Base-by-base conservation (phyloP, 2,888 invertebrate species). In the Latrodectus hesperus region DNA sequence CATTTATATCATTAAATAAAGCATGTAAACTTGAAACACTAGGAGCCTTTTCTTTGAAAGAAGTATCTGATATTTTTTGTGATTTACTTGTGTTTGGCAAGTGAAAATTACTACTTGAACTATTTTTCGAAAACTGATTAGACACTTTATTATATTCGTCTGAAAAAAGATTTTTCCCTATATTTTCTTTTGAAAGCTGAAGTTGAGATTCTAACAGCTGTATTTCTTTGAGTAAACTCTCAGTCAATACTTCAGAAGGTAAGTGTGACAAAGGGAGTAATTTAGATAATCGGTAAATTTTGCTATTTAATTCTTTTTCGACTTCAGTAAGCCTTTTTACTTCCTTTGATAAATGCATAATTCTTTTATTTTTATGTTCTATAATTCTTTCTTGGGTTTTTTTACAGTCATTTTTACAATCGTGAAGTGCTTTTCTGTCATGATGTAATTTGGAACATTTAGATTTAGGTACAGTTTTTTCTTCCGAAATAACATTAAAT, bases 351-450 rank as follows among this genome's bases (percentile, higher is more conserved):
- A 87, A 67, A 55, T 81, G 72, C 1, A 8, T 6, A 68, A 87
- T 87, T 17, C 86, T 60, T 68, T 82, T 87, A 49, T 87, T 77
- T 67, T 87, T 87, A 22, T 87, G 86, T 8, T 87, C 86, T 12
- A 87, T 87, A 12, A 87, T 87, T 67, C 86, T 53, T 72, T 87
- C 68, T 0, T 77, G 38, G 51, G 72, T 75, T 67, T 81, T 81
- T 26, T 81, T 51, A 22, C 77, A 72, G 51, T 55, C 75, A 2
- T 71, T 68, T 26, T n/a, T 53, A 17, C 65, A 51, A 22, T 60
- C n/a, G 12, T 68, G 55, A 11, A 49, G 3, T 17, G 14, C 16
- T 75, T 60, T 60, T 51, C 49, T 67, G 10, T n/a, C 51, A 67
- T 65, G n/a, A 8, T 55, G 4, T 26, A 14, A 26, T 68, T 26